These are phyloP conservation scores for Cercopithecus hamlyni DNA, from an alignment of 2,797 vertebrate genomes.

Conservation along the genomic window DNA sequence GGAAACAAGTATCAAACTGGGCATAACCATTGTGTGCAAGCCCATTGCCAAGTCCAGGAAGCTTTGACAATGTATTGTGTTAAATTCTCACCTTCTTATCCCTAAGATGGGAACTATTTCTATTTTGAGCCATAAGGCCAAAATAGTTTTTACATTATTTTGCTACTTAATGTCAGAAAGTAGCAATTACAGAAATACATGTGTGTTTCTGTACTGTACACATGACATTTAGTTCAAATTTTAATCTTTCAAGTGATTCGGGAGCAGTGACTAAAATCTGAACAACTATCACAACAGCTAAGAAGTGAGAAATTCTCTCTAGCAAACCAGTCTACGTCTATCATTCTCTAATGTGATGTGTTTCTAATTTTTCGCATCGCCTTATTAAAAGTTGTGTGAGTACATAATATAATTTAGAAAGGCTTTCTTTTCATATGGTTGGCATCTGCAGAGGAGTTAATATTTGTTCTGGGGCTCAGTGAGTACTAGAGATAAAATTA, in stretches of 20 bases:
- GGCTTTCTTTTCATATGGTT: slow-evolving; percentile 83
- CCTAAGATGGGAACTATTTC: background rate
- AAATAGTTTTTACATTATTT: background rate
- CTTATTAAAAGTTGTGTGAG: slow-evolving; percentile 80
- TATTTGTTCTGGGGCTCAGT: slow-evolving; percentile 85
- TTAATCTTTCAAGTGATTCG: background rate
- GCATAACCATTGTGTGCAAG: background rate
- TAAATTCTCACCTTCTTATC: background rate
- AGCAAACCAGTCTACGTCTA: slow-evolving; percentile 11
- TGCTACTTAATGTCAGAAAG: background rate
- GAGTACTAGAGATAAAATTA: slow-evolving; percentile 83
- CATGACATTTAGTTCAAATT: background rate
- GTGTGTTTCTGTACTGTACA: background rate
- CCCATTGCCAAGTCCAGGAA: background rate
- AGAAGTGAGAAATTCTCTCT: slow-evolving; percentile 17
- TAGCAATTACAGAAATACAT: background rate
- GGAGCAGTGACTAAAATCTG: background rate
- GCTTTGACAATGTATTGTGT: background rate
- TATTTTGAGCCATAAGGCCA: background rate
- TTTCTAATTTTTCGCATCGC: slow-evolving; percentile 71
- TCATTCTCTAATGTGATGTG: slow-evolving; percentile 37
- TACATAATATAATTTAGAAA: slow-evolving; percentile 84
- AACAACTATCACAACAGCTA: background rate
- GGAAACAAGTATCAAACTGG: background rate
- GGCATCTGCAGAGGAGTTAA: slow-evolving; percentile 79